These are phyloP conservation scores for Pollenia amentaria DNA, from an alignment of 2,888 invertebrate genomes.

Conservation along the genomic window DNA sequence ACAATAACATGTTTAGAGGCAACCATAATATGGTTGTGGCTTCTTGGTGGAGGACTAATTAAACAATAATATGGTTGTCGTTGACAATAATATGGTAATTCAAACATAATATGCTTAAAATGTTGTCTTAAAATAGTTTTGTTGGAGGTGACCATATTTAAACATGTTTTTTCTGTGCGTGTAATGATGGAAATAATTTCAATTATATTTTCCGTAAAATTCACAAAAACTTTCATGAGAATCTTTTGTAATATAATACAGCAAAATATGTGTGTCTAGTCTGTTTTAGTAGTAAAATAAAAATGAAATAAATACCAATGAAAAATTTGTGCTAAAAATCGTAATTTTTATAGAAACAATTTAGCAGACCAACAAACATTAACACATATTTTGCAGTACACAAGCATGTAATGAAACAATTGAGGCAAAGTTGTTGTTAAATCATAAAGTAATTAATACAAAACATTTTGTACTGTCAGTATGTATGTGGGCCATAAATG, in stretches of 20 bases:
- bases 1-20: too few relatives aligned
- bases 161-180: too few relatives aligned
- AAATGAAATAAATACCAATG: constrained; percentile 19
- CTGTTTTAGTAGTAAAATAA: not conserved
- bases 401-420: constrained; percentile 57
- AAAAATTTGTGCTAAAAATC: constrained; percentile 2
- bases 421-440: constrained; percentile 55
- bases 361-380: not conserved
- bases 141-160: too few relatives aligned
- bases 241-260: constrained; percentile 5
- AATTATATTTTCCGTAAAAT: not conserved
- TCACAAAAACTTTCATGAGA: constrained; percentile 21
- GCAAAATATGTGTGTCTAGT: not conserved
- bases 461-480: constrained; percentile 40
- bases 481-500: constrained; percentile 42
- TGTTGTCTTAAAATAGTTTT: too few relatives aligned
- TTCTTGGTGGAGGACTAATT: too few relatives aligned
- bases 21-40: too few relatives aligned
- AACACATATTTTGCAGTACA: not conserved
- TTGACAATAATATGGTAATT: too few relatives aligned
- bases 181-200: not conserved
- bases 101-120: too few relatives aligned
- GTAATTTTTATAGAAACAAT: not conserved
- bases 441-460: constrained; percentile 63
- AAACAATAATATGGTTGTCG: too few relatives aligned